Evolutionary conservation across 2,888 invertebrate genomes (phyloP).

Genomic region (Eubasilissa splendida): DNA sequence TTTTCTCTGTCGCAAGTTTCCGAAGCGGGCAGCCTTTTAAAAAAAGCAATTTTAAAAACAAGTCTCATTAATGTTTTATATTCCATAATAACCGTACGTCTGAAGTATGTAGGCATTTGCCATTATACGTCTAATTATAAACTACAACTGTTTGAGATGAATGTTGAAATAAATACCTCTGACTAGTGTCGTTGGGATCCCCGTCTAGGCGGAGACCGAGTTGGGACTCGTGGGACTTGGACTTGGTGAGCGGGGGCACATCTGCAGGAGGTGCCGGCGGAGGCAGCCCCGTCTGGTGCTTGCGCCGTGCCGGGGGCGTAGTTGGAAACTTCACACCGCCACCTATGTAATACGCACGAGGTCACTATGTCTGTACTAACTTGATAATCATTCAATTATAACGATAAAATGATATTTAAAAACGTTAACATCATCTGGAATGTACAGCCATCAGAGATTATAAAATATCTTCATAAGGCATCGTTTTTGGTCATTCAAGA

Average conservation of each 20-base stretch:
- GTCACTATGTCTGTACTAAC: background rate
- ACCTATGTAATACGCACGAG: background rate
- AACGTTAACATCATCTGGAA: too few relatives aligned
- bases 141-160: background rate
- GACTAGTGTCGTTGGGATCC: constrained; percentile 64
- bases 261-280: constrained; percentile 83
- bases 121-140: too few relatives aligned
- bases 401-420: background rate
- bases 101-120: too few relatives aligned
- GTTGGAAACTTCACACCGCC: constrained; percentile 80
- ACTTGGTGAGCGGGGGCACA: constrained; percentile 83
- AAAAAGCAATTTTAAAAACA: too few relatives aligned
- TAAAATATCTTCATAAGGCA: too few relatives aligned
- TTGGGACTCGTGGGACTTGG: constrained; percentile 94
- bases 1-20: too few relatives aligned
- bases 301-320: constrained; percentile 87
- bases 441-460: too few relatives aligned
- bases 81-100: too few relatives aligned
- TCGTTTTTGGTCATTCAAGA: too few relatives aligned
- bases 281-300: constrained; percentile 79
- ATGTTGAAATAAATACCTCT: constrained; percentile 62
- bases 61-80: too few relatives aligned
- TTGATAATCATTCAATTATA: background rate
- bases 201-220: constrained; percentile 77
- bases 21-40: too few relatives aligned